phyloP scores from a whole-genome alignment of 2,113 vertebrate species.

The Crotalus tigris region DNA sequence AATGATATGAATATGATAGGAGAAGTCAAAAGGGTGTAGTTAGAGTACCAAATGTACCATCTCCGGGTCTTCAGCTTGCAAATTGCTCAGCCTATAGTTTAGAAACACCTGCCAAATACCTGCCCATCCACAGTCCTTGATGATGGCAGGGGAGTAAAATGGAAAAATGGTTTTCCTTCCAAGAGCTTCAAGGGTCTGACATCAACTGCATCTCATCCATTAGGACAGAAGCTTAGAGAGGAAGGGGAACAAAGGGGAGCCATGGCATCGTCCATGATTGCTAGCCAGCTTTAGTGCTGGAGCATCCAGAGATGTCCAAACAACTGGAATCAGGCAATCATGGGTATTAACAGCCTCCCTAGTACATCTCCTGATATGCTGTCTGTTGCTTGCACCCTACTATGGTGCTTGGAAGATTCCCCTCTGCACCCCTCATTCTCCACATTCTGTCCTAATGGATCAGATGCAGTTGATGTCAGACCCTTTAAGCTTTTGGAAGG shows the following conservation, averaged over 20 bases:
- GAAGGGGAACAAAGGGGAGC: too few species aligned
- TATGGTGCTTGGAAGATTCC: neutral
- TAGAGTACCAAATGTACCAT: neutral
- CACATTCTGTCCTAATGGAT: neutral
- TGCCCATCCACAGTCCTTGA: too few species aligned
- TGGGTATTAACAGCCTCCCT: neutral
- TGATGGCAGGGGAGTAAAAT: too few species aligned
- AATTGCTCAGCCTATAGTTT: neutral
- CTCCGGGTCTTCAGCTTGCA: neutral
- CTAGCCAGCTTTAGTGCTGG: neutral
- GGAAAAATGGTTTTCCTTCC: too few species aligned
- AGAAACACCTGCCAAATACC: too few species aligned
- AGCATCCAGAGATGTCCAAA: neutral
- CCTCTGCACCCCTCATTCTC: neutral
- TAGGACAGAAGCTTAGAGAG: too few species aligned
- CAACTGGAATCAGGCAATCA: neutral
- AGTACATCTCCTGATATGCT: neutral
- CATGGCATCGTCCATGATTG: too few species aligned
- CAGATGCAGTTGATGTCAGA: neutral
- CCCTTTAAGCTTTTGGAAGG: neutral
- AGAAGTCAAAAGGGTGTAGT: neutral
- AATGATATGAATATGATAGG: neutral
- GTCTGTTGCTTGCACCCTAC: neutral
- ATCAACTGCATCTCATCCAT: neutral
- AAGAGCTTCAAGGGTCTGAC: too few species aligned